Conservation (phyloP, 2,797 vertebrate genomes). For the Amniataba percoides region DNA sequence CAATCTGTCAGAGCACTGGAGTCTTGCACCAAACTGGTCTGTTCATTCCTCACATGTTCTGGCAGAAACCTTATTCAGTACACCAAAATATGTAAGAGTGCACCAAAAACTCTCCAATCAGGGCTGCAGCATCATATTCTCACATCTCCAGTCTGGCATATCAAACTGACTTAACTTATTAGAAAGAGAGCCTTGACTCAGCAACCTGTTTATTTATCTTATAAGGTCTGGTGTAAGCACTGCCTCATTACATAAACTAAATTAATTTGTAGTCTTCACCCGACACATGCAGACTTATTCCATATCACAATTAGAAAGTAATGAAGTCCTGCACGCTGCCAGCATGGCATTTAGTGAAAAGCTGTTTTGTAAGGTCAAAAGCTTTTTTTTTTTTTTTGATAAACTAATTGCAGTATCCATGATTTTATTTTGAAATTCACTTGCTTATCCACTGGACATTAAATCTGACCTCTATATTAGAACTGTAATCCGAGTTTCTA, state of each 20-base stretch:
- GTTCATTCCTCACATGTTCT: constrained; percentile 17
- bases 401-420: neutral
- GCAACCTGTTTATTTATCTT: neutral
- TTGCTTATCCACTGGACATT: neutral
- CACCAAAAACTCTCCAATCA: neutral
- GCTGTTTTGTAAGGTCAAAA: neutral
- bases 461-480: neutral
- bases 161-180: neutral
- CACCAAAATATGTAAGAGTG: neutral
- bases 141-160: neutral
- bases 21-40: constrained; percentile 11
- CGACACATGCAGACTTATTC: neutral
- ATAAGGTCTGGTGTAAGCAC: neutral
- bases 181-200: neutral
- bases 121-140: neutral
- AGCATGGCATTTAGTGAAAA: neutral
- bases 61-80: neutral
- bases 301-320: neutral
- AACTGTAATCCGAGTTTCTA: neutral
- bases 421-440: neutral
- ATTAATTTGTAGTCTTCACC: constrained; percentile 4
- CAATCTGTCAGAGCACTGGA: constrained; percentile 2
- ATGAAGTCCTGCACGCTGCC: neutral
- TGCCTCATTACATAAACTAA: neutral
- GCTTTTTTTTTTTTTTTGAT: neutral